Evolutionary conservation across 53 echinoderm and acorn worm genomes (phyloP).

Genomic region (Actinopyga echinites): DNA sequence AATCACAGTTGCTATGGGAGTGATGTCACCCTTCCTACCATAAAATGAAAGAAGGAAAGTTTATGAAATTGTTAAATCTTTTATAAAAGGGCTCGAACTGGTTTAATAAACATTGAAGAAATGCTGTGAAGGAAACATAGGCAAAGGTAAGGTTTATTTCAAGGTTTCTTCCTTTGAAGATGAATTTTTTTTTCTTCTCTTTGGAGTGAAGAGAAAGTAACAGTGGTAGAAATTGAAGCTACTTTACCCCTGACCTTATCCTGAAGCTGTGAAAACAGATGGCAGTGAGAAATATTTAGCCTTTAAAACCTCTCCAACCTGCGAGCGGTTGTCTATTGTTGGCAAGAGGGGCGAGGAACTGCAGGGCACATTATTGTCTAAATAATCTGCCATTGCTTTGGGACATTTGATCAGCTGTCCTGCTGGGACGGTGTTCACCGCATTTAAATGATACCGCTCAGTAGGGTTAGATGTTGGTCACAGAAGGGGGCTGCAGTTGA

Average conservation of each 20-base stretch:
- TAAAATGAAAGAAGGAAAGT: too few relatives aligned
- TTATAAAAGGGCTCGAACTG: too few relatives aligned
- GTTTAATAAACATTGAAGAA: too few relatives aligned
- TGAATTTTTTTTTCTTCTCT: too few relatives aligned
- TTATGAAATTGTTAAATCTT: too few relatives aligned
- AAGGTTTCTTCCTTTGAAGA: too few relatives aligned
- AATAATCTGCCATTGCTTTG: slow-evolving; percentile 26
- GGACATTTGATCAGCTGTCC: slow-evolving; percentile 37
- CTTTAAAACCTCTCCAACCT: not conserved
- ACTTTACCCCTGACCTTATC: slow-evolving; percentile 21
- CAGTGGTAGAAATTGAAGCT: slow-evolving; percentile 19
- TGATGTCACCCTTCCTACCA: too few relatives aligned
- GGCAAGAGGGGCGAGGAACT: slow-evolving; percentile 5
- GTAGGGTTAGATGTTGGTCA: slow-evolving; percentile 13
- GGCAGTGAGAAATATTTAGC: slow-evolving; percentile 2
- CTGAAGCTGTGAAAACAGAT: slow-evolving; percentile 27
- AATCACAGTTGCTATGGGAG: too few relatives aligned
- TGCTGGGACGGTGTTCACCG: not conserved
- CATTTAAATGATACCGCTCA: not conserved
- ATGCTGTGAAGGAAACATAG: too few relatives aligned
- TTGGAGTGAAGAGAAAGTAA: not conserved
- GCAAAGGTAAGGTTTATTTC: too few relatives aligned
- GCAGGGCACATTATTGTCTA: slow-evolving; percentile 35
- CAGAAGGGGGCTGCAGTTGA: slow-evolving; percentile 8
- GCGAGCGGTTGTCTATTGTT: not conserved